Percentiles rank a stretch among this genome's conserved stretches.
Evolutionary conservation across 2,888 invertebrate species (phyloP).

Genomic region (Muscina levida): DNA sequence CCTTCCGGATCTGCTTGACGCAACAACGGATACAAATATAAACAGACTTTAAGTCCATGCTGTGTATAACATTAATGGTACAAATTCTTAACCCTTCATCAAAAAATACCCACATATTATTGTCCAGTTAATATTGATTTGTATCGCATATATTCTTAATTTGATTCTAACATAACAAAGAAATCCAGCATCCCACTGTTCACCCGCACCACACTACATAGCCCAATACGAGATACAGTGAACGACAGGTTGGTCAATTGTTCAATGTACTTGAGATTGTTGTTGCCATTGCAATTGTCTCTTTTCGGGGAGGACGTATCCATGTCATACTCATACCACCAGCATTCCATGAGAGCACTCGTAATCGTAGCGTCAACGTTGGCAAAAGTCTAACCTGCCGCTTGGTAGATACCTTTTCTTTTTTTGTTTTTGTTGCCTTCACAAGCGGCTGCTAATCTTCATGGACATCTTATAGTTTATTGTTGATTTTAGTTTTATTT

Average conservation of each 20-base stretch:
- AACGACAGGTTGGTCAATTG: slow-evolving; percentile 50
- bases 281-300: slow-evolving; percentile 8
- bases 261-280: slow-evolving; percentile 11
- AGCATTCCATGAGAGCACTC: slow-evolving; percentile 12
- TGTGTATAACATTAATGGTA: too few relatives aligned
- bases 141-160: too few relatives aligned
- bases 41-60: too few relatives aligned
- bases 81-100: too few relatives aligned
- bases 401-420: too few relatives aligned
- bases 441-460: slow-evolving; percentile 8
- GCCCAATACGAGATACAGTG: neutral
- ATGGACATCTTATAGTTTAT: slow-evolving; percentile 5
- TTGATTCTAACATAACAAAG: too few relatives aligned
- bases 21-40: too few relatives aligned
- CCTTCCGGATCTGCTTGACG: too few relatives aligned
- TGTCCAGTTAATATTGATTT: too few relatives aligned
- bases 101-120: too few relatives aligned
- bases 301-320: neutral
- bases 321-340: neutral
- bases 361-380: neutral
- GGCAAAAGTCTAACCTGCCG: neutral
- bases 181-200: neutral
- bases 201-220: neutral
- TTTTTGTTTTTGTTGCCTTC: too few relatives aligned
- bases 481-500: slow-evolving; percentile 26